Evolutionary conservation across 2,797 vertebrate genomes (phyloP).

Genomic region (Calcarius lapponicus): DNA sequence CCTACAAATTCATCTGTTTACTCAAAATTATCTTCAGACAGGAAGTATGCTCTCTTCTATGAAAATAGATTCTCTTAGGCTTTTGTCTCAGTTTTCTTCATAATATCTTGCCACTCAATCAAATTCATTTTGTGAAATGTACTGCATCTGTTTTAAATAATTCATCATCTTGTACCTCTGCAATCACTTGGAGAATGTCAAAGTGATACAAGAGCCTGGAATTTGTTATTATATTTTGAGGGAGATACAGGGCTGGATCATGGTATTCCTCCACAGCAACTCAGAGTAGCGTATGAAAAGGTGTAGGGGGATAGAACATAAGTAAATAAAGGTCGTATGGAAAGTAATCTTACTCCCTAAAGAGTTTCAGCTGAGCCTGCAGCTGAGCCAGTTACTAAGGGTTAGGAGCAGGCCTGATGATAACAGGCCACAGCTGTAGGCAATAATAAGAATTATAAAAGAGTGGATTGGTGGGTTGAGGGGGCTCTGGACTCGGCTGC

Average conservation of each 20-base stretch:
- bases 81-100: slow-evolving; percentile 45
- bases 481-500: too few species aligned
- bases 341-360: too few species aligned
- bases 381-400: too few species aligned
- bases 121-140: slow-evolving; percentile 22
- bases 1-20: slow-evolving; percentile 1
- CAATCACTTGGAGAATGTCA: neutral
- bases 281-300: neutral
- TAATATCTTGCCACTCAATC: slow-evolving; percentile 10
- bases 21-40: neutral
- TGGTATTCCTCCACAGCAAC: neutral
- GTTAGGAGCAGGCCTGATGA: too few species aligned
- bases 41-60: neutral
- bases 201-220: slow-evolving; percentile 1
- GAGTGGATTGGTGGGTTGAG: too few species aligned
- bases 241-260: neutral
- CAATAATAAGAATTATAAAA: too few species aligned
- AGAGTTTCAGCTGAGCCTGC: too few species aligned
- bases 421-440: too few species aligned
- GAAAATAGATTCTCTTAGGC: slow-evolving; percentile 16
- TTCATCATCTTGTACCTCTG: neutral
- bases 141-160: slow-evolving; percentile 49
- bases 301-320: too few species aligned
- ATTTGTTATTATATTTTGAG: slow-evolving; percentile 1
- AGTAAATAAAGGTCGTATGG: too few species aligned